A percentile compares a stretch with the other conserved stretches of the same genome.
Conservation (phyloP, 1,140 invertebrate species). For the Philopotamus ludificatus region DNA sequence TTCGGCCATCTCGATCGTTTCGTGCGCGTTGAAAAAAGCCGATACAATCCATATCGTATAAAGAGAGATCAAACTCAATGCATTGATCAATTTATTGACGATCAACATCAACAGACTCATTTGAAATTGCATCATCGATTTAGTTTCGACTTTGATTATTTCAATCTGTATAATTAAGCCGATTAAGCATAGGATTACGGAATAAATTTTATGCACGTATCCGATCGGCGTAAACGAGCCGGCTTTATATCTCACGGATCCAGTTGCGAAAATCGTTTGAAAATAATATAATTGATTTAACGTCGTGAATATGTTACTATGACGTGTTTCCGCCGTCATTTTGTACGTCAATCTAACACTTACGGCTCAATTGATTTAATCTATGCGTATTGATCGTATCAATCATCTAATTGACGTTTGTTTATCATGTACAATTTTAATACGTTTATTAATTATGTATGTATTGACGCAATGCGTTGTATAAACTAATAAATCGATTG, state of each 20-base stretch:
- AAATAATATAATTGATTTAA: no score
- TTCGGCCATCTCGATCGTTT: not conserved
- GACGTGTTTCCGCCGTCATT: no score
- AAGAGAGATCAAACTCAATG: not conserved
- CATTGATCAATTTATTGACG: not conserved
- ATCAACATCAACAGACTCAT: conserved; percentile 2
- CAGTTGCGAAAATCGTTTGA: not conserved
- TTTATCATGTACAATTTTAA: no score
- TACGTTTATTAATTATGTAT: no score
- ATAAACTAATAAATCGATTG: no score
- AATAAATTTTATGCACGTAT: not conserved
- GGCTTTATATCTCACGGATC: not conserved
- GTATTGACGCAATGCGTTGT: no score
- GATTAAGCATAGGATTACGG: not conserved
- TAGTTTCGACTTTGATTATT: not conserved
- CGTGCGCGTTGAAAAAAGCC: not conserved
- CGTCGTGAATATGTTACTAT: no score
- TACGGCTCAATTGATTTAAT: no score
- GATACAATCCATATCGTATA: not conserved
- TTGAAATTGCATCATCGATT: not conserved
- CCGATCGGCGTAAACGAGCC: not conserved
- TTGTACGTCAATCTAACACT: no score
- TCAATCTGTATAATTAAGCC: not conserved
- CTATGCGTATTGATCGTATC: no score
- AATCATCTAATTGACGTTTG: no score